These are phyloP conservation scores for Parnassius glacialis DNA, from an alignment of 2,888 invertebrate genomes.

Conservation along the genomic window DNA sequence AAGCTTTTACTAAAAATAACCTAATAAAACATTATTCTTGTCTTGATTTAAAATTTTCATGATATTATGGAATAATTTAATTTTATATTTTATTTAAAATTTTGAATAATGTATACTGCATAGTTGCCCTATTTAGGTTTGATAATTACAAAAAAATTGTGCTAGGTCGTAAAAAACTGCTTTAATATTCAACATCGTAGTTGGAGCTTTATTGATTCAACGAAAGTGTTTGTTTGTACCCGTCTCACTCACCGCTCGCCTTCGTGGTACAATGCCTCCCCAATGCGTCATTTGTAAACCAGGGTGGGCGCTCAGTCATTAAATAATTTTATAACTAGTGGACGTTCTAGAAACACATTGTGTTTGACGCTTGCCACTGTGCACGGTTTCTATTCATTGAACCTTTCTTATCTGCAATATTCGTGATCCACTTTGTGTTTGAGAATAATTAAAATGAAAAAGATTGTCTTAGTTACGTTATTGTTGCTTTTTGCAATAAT, in stretches of 20 bases:
- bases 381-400: slow-evolving; percentile 33
- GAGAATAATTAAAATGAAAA: slow-evolving; percentile 44
- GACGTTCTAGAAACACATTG: slow-evolving; percentile 58
- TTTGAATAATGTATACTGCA: too few species aligned
- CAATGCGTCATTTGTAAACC: slow-evolving; percentile 30
- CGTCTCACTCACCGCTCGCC: slow-evolving; percentile 39
- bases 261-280: slow-evolving; percentile 19
- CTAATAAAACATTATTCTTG: too few species aligned
- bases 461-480: slow-evolving; percentile 40
- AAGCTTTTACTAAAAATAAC: too few species aligned
- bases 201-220: slow-evolving; percentile 45
- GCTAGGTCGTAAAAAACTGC: neutral
- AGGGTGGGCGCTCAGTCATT: slow-evolving; percentile 59
- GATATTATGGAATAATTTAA: too few species aligned
- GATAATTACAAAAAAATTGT: too few species aligned
- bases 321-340: slow-evolving; percentile 38
- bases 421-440: neutral
- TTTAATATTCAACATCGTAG: slow-evolving; percentile 11
- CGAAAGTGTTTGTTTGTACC: slow-evolving; percentile 42
- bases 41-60: too few species aligned
- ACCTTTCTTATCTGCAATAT: slow-evolving; percentile 6
- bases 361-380: slow-evolving; percentile 40
- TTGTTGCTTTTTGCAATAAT: slow-evolving; percentile 43
- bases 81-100: too few species aligned
- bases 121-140: too few species aligned